phyloP scores from a whole-genome alignment of 2,797 vertebrate genomes.

The Pagetopsis macropterus region DNA sequence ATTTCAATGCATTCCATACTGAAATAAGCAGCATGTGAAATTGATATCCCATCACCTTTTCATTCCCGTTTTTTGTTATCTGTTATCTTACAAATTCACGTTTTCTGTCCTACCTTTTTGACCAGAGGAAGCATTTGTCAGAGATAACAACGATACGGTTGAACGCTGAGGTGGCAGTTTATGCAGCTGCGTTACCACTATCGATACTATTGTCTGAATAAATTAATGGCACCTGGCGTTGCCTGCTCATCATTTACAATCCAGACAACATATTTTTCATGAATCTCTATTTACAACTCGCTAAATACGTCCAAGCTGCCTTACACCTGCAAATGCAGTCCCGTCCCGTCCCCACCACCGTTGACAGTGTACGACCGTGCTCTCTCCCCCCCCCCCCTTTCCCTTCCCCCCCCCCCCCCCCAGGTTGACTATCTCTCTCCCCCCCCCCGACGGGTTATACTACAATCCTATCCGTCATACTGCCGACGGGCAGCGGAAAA shows the following conservation, averaged over 20 bases:
- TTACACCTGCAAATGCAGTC: constrained; percentile 22
- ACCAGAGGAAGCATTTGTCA: constrained; percentile 3
- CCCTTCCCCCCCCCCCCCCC: no score
- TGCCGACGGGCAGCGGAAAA: no score
- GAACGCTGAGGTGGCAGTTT: constrained; percentile 13
- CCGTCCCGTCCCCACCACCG: no score
- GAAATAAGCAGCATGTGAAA: not conserved
- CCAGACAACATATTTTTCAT: constrained; percentile 52
- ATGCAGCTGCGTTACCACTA: constrained; percentile 40
- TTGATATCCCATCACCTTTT: not conserved
- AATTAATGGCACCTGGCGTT: constrained; percentile 50
- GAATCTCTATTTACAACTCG: constrained; percentile 41
- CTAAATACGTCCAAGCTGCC: constrained; percentile 1
- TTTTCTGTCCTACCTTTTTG: constrained; percentile 28
- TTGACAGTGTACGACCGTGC: no score
- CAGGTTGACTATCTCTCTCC: no score
- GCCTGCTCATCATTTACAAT: constrained; percentile 41
- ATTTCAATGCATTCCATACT: not conserved
- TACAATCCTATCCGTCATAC: no score
- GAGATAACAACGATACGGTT: not conserved
- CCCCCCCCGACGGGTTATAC: no score
- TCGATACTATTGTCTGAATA: constrained; percentile 42
- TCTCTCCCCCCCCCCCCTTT: no score
- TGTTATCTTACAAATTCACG: not conserved
- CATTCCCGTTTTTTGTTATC: not conserved